Base-by-base conservation (phyloP, 2,888 invertebrate species). In the Drosophila helvetica region DNA sequence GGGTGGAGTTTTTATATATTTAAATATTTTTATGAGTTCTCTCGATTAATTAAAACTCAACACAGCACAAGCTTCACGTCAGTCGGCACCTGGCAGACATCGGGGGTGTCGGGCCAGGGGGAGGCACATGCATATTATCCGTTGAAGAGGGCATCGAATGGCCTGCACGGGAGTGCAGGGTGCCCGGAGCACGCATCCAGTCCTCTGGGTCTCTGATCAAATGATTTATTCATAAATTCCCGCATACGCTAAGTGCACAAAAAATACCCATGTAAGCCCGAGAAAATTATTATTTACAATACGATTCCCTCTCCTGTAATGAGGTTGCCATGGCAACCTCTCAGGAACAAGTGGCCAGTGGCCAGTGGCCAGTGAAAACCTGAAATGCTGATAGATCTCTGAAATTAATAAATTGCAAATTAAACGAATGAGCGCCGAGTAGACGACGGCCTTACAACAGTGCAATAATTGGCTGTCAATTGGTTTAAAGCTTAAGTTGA, bases 1-100 rank as follows among this genome's bases (percentile, higher is more conserved):
- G 38, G 38, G n/a, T 6, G 38, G 1, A 7, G 38, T 54, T 48
- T 61, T 71, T 66, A 51, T 54, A 52, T 54, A 62, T 58, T 70
- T 68, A 58, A 82, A 74, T 70, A 74, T 61, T 71, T 78, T 80
- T 70, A 71, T 73, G 77, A 77, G 78, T 73, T 74, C 68, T 74
- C 68, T 65, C 75, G 68, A 86, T 80, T 82, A 82, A 86, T 86
- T 86, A 86, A 86, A 86, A 78, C 75, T 61, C 75, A 73, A 80
- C 83, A 80, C 38, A 15, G 38, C 38, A 48, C 57, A 55, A 60
- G 60, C 55, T 65, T 57, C 56, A 60, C 69, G 76, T 33, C 66
- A 47, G 38, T 63, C 53, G 43, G 52, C 78, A 69, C 62, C 64
- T 68, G 74, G 19, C 45, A n/a, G 38, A 1, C 50, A n/a, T 12